These are phyloP conservation scores for Actinopyga echinites DNA, from an alignment of 53 echinoderm and acorn worm genomes.

Conservation along the genomic window DNA sequence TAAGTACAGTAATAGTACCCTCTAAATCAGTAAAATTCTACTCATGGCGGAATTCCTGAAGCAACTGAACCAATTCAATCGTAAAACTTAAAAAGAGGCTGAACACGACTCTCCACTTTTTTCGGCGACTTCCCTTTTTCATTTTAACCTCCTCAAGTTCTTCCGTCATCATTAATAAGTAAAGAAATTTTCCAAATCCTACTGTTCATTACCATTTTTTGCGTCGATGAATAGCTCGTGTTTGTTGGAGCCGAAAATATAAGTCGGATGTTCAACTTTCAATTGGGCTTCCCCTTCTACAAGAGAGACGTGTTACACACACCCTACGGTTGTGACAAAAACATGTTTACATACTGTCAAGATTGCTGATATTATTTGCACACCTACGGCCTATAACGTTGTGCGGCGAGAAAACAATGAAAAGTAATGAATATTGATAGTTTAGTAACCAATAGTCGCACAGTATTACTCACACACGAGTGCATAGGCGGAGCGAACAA, in stretches of 20 bases:
- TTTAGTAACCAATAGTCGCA: not conserved
- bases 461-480: not conserved
- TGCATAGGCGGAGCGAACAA: slow-evolving; percentile 32
- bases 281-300: not conserved
- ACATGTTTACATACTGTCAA: slow-evolving; percentile 48
- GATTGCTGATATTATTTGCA: slow-evolving; percentile 46
- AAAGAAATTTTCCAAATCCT: too few relatives aligned
- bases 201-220: too few relatives aligned
- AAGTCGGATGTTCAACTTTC: slow-evolving; percentile 24
- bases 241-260: not conserved
- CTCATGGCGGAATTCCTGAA: too few relatives aligned
- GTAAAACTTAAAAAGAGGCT: too few relatives aligned
- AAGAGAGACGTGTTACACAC: slow-evolving; percentile 14
- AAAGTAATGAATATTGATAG: slow-evolving; percentile 29
- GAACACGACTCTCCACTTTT: too few relatives aligned
- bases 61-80: too few relatives aligned
- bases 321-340: slow-evolving; percentile 40
- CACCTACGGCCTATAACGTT: slow-evolving; percentile 23
- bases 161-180: too few relatives aligned
- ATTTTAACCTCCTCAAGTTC: too few relatives aligned
- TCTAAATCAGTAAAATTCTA: too few relatives aligned
- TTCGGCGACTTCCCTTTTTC: too few relatives aligned
- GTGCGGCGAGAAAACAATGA: slow-evolving; percentile 8
- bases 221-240: too few relatives aligned
- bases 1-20: too few relatives aligned